Evolutionary conservation across 1,140 invertebrate genomes (phyloP), one percentile per base, ranked within the genome.

Genomic region (Orchestia grillus): DNA sequence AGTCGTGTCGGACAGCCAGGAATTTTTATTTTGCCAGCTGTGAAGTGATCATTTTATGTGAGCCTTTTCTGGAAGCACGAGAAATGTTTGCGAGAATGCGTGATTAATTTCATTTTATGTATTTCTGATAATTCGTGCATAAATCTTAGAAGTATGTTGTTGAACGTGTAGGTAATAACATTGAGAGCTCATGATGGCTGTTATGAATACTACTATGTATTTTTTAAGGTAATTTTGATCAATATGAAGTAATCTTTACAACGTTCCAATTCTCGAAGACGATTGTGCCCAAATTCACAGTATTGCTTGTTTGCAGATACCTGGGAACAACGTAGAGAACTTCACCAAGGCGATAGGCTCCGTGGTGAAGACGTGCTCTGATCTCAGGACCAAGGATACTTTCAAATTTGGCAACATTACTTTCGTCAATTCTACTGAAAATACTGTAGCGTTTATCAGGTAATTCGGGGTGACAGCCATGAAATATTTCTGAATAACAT

Each of bases 381-480:
- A 94, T 3, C 92, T 94, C 40, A 44, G 92, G 43, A 3, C 3
- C 92, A 94, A 94, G 47, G 92, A 94, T 45, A 44, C 92, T 47
- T 45, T 94, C 36, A 94, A 94, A 44, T 94, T 94, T 44, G 92
- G 92, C 92, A 44, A 44, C 8, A 94, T 45, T 8, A 0, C 45
- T 15, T 94, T 94, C 44, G 92, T 94, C 44, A 94, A 94, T 44
- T 94, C 44, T 19, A 94, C 92, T 15, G 92, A 44, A 40, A 94
- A 94, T 45, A n/a, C 47, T 19, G 92, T 94, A 6, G 92, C 92
- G 92, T 94, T 45, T 40, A 94, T 44, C 8, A 94, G 92, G 92
- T 94, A 44, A 77, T 77, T 77, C 28, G 3, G 11, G 62, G 47
- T 53, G 47, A 6, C 19, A 53, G 47, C 19, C 47, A 53, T 53